Percentiles rank a stretch among this genome's conserved stretches.
These are phyloP conservation scores for Branchinecta sandiegonensis DNA, from an alignment of 2,888 invertebrate species.

Conservation along the genomic window DNA sequence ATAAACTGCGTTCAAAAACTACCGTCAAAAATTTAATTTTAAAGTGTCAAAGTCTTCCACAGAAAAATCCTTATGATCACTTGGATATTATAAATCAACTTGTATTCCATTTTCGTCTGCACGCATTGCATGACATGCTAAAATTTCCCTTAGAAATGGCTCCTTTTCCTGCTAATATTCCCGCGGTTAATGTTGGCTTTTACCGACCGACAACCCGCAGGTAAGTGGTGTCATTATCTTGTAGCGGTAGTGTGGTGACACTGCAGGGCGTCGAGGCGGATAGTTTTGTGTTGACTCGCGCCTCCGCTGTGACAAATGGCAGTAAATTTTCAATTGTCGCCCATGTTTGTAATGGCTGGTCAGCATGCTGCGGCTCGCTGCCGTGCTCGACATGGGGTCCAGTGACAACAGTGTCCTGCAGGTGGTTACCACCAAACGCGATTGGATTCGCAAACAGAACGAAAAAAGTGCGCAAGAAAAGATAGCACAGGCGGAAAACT, in stretches of 20 bases:
- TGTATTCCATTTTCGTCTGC: neutral
- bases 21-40: too few species aligned
- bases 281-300: neutral
- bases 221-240: slow-evolving; percentile 5
- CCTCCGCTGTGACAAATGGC: slow-evolving; percentile 10
- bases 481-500: too few species aligned
- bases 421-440: too few species aligned
- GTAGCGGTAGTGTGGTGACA: slow-evolving; percentile 4
- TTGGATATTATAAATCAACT: too few species aligned
- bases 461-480: too few species aligned
- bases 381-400: too few species aligned
- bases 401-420: too few species aligned
- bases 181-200: slow-evolving; percentile 13
- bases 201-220: slow-evolving; percentile 11
- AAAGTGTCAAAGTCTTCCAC: too few species aligned
- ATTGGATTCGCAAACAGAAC: too few species aligned
- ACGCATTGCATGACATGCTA: neutral
- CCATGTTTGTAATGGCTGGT: neutral
- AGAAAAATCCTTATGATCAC: too few species aligned
- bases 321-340: slow-evolving; percentile 14
- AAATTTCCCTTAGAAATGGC: neutral
- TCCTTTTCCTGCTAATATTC: neutral
- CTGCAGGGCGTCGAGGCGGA: slow-evolving; percentile 5
- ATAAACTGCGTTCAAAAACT: neutral
- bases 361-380: too few species aligned